Percentiles rank a stretch among this genome's conserved stretches.
phyloP scores from a whole-genome alignment of 2,888 invertebrate species.

The Schizaphis graminum region DNA sequence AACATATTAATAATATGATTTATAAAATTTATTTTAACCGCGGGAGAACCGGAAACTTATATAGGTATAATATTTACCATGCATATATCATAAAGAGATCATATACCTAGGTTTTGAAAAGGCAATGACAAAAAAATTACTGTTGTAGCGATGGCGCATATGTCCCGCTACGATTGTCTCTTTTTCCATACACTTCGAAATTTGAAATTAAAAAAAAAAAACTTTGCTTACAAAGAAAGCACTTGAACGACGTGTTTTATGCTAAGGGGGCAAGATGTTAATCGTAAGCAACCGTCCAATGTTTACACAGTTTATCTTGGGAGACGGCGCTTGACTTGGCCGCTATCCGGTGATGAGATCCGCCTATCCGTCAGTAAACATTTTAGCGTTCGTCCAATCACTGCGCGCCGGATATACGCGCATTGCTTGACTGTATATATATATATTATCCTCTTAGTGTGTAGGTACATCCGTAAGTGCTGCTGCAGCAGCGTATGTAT shows the following conservation, averaged over 20 bases:
- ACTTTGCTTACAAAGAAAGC: slow-evolving; percentile 44
- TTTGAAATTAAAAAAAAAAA: slow-evolving; percentile 39
- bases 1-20: background rate
- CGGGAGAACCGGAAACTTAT: background rate
- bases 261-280: slow-evolving; percentile 55
- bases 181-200: background rate
- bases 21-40: background rate
- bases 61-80: background rate
- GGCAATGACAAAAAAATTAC: background rate
- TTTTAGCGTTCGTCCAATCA: slow-evolving; percentile 39
- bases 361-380: slow-evolving; percentile 51
- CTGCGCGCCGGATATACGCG: background rate
- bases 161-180: background rate
- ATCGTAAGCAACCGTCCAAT: slow-evolving; percentile 56
- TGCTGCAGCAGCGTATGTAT: background rate
- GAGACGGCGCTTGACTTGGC: slow-evolving; percentile 50
- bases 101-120: background rate
- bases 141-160: too few species aligned
- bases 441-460: background rate
- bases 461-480: background rate
- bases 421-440: background rate
- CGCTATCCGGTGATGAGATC: slow-evolving; percentile 58
- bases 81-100: background rate
- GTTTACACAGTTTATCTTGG: slow-evolving; percentile 57
- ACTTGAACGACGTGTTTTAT: slow-evolving; percentile 7